Base-by-base conservation (phyloP, 2,888 invertebrate genomes). In the Phymatocera aterrima region DNA sequence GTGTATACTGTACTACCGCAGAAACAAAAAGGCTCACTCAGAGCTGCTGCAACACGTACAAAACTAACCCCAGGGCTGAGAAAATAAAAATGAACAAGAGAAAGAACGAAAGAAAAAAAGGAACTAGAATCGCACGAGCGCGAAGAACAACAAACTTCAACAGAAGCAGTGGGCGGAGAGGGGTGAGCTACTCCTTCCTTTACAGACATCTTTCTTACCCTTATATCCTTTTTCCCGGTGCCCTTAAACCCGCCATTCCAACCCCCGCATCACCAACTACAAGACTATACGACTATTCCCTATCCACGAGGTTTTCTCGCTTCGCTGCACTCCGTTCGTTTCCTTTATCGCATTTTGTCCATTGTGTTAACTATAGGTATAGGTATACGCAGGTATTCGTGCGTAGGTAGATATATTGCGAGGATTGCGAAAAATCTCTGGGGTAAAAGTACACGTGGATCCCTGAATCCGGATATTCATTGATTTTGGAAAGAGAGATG, bases 141-240 rank as follows among this genome's bases (percentile, higher is more conserved):
- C 37, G n/a, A 64, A 64, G 64, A 64, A 68, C 40, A 68, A 68
- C 43, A 68, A 68, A 68, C 43, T 68, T 46, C 2, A 68, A 18
- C 24, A 43, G 15, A 46, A n/a, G n/a, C n/a, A n/a, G n/a, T n/a
- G n/a, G n/a, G 43, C 40, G 6, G n/a, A 46, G 37, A n/a, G n/a
- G 37, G 21, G 64, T 3, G 12, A 48, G 12, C 12, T 48, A 15
- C 1, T n/a, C 51, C 15, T 4, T 2, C 51, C 51, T 15, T 15
- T 40, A 40, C 4, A 40, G 51, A n/a, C 34, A 34, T 34, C 1
- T n/a, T 64, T 34, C 37, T 31, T 24, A 18, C 34, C 34, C 18
- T 24, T 2, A 21, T 21, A 54, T 54, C 54, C 21, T 21, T 54
- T 46, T 28, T 0, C 28, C 43, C 15, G 24, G 24, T 68, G 2